Evolutionary conservation across 2,797 vertebrate species (phyloP).

Genomic region (Cossypha caffra): DNA sequence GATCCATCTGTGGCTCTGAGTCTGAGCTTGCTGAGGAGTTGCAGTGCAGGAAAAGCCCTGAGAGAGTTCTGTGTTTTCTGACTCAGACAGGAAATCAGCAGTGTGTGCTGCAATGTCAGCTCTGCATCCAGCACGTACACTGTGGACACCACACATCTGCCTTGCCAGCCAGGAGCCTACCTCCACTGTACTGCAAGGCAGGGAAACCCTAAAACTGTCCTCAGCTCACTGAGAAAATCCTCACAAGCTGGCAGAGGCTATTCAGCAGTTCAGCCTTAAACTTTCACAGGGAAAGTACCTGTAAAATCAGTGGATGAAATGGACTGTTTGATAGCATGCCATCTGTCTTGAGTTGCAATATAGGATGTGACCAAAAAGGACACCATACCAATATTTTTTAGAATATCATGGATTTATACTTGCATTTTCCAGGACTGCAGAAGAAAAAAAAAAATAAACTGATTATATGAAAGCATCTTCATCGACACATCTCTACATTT

Average conservation of each 20-base stretch:
- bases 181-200: background rate
- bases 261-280: background rate
- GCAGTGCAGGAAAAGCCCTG: background rate
- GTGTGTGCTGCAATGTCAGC: background rate
- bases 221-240: background rate
- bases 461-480: background rate
- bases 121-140: background rate
- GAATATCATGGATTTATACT: background rate
- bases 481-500: background rate
- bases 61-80: background rate
- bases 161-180: background rate
- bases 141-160: background rate
- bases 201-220: background rate
- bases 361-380: too few relatives aligned
- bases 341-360: too few relatives aligned
- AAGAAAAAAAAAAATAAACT: background rate
- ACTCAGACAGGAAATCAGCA: constrained; percentile 37
- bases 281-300: background rate
- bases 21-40: background rate
- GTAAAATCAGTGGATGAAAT: background rate
- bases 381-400: background rate
- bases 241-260: background rate
- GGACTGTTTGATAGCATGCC: background rate
- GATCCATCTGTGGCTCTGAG: background rate
- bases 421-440: background rate